phyloP scores from a whole-genome alignment of 2,113 vertebrate genomes.

The Dinomys branickii region DNA sequence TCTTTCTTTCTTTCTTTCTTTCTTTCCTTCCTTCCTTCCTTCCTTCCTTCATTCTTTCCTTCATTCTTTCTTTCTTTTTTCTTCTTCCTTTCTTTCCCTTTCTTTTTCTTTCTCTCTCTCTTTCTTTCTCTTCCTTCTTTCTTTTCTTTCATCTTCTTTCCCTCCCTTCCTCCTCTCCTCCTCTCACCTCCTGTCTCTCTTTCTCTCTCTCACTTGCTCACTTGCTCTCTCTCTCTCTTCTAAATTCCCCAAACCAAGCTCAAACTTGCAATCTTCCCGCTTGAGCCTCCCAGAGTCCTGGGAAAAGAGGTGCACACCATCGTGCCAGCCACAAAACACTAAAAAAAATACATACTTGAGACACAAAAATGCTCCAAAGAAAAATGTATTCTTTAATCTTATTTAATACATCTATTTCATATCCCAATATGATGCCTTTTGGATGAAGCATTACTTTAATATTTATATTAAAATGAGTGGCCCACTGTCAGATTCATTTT shows the following conservation, averaged over 20 bases:
- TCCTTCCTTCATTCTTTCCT: neutral
- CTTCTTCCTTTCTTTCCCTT: neutral
- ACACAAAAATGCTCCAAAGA: neutral
- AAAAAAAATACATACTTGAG: neutral
- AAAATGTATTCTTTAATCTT: neutral
- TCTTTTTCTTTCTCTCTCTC: too few relatives aligned
- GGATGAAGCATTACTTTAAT: neutral
- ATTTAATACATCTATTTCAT: neutral
- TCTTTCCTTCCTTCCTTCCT: neutral
- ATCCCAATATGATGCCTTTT: neutral
- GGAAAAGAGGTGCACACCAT: neutral
- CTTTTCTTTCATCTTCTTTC: neutral
- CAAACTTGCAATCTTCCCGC: neutral
- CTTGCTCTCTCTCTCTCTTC: neutral
- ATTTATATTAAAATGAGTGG: neutral
- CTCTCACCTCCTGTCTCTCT: too few relatives aligned
- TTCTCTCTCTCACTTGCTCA: too few relatives aligned
- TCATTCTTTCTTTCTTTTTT: rapidly evolving
- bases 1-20: neutral
- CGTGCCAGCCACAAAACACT: neutral
- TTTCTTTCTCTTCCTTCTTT: neutral
- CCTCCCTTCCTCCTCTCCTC: neutral
- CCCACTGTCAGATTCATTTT: neutral
- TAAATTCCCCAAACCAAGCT: neutral
- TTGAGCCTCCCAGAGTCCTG: neutral